A percentile compares a stretch with the other conserved stretches of the same genome.
Evolutionary conservation across 1,140 invertebrate genomes (phyloP).

Genomic region (Drosophila insularis): DNA sequence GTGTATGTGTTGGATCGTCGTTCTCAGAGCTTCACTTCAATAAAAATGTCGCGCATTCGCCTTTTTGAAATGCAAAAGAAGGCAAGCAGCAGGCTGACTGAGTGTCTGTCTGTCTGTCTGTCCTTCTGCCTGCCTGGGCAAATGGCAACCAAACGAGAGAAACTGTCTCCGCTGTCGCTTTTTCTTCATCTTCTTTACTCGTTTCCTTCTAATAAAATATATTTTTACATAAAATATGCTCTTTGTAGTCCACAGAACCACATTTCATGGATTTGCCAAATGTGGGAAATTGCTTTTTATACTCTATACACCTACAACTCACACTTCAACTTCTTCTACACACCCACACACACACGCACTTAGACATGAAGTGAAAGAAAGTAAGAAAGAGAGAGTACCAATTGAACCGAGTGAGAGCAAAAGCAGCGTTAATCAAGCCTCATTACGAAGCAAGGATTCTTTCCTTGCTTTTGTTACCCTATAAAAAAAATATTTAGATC

Average conservation of each 20-base stretch:
- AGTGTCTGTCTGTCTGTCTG: not conserved
- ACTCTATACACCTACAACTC: not conserved
- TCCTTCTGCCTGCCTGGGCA: not conserved
- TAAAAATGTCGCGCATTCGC: slow-evolving; percentile 51
- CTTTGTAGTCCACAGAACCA: slow-evolving; percentile 53
- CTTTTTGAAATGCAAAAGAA: slow-evolving; percentile 52
- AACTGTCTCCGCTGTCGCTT: not conserved
- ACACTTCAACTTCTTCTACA: not conserved
- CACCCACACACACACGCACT: slow-evolving; percentile 8
- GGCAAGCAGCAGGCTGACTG: slow-evolving; percentile 10
- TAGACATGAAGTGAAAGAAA: too few relatives aligned
- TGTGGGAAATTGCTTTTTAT: slow-evolving; percentile 52
- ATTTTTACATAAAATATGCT: slow-evolving; percentile 61
- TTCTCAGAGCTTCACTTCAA: slow-evolving; percentile 34
- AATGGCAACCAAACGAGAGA: slow-evolving; percentile 6
- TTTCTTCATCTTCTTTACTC: not conserved
- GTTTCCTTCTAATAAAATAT: slow-evolving; percentile 53
- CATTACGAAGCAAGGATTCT: slow-evolving; percentile 31
- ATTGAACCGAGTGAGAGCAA: too few relatives aligned
- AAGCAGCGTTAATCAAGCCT: slow-evolving; percentile 46
- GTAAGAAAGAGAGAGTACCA: too few relatives aligned
- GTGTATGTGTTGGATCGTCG: not conserved
- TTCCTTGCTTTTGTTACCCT: not conserved
- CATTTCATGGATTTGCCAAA: slow-evolving; percentile 58
- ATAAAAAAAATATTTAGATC: not conserved